Conservation (phyloP, 2,797 vertebrate species). For the Simalia tracyae region DNA sequence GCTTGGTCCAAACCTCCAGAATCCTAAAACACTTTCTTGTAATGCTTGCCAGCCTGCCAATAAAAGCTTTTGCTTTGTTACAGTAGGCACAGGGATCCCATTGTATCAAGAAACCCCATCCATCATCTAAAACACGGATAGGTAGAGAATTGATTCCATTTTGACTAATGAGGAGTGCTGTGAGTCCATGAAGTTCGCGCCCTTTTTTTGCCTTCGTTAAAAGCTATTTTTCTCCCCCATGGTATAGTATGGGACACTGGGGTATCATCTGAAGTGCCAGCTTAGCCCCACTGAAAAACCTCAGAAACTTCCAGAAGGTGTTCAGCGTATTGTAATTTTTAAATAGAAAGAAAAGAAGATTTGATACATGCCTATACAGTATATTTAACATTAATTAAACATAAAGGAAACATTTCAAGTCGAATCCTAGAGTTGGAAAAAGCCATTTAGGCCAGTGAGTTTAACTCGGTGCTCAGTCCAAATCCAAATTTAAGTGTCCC, state of each 20-base stretch:
- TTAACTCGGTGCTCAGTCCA: background rate
- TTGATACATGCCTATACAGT: background rate
- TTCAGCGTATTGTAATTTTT: background rate
- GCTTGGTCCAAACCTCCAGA: background rate
- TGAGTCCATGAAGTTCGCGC: background rate
- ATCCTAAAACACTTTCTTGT: constrained; percentile 11
- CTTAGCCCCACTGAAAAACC: no score
- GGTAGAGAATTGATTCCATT: background rate
- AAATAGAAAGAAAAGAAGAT: background rate
- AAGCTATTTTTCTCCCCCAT: background rate
- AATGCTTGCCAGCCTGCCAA: background rate
- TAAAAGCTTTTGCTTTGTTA: background rate
- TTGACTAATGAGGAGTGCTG: background rate
- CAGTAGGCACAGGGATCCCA: background rate
- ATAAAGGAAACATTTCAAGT: background rate
- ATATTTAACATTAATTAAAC: background rate
- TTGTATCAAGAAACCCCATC: background rate
- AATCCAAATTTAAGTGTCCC: background rate
- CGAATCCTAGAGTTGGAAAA: background rate
- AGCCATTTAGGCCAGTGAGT: background rate
- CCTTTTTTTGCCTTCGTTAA: background rate
- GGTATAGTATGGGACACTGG: background rate
- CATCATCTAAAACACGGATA: background rate
- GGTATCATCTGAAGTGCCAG: background rate
- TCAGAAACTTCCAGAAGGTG: background rate